Percentiles rank a stretch among this genome's conserved stretches.
phyloP scores from a whole-genome alignment of 1,140 invertebrate genomes.

The Orius insidiosus region DNA sequence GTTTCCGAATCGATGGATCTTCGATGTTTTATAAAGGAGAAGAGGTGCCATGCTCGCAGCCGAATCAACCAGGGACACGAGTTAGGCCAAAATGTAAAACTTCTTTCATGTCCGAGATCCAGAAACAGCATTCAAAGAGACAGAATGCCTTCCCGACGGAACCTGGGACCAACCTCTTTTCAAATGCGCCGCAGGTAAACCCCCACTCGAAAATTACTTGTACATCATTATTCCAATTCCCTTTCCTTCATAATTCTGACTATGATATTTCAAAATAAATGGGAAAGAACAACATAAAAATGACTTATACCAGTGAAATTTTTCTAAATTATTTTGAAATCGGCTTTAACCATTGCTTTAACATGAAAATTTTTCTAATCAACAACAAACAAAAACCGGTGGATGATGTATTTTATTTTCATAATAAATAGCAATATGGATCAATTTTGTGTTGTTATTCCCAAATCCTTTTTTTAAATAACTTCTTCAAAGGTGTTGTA shows the following conservation, averaged over 20 bases:
- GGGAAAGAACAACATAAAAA: too few relatives aligned
- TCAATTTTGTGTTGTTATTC: too few relatives aligned
- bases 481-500: too few relatives aligned
- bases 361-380: too few relatives aligned
- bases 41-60: neutral
- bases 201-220: neutral
- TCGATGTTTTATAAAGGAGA: constrained; percentile 8
- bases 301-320: too few relatives aligned
- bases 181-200: constrained; percentile 13
- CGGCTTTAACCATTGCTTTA: too few relatives aligned
- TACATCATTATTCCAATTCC: neutral
- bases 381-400: too few relatives aligned
- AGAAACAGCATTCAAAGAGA: neutral
- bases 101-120: constrained; percentile 1
- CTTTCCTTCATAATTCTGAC: neutral
- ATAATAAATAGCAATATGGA: too few relatives aligned
- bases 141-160: constrained; percentile 9
- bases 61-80: constrained; percentile 6
- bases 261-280: neutral
- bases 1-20: constrained; percentile 12
- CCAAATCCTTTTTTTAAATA: too few relatives aligned
- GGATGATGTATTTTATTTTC: too few relatives aligned
- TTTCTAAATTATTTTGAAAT: too few relatives aligned
- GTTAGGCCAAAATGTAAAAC: constrained; percentile 8
- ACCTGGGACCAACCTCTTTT: constrained; percentile 6